These are phyloP conservation scores for Caenorhabditis wallacei DNA, from an alignment of 2,888 invertebrate genomes.

Conservation along the genomic window DNA sequence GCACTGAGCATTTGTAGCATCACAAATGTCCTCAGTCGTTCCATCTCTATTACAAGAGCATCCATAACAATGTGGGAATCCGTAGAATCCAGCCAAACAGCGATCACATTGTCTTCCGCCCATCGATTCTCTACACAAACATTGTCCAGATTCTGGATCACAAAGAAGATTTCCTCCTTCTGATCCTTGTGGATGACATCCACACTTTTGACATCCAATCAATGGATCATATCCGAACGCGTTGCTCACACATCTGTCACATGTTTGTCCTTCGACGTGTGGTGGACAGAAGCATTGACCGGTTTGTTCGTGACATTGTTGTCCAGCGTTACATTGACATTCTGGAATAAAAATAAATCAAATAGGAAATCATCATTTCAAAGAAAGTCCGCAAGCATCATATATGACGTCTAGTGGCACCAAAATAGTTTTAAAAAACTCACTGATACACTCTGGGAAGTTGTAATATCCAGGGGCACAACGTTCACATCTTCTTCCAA, in stretches of 20 bases:
- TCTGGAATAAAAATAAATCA: slow-evolving; percentile 78
- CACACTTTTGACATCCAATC: slow-evolving; percentile 96
- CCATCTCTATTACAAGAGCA: slow-evolving; percentile 85
- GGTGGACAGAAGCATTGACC: slow-evolving; percentile 95
- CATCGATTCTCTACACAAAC: slow-evolving; percentile 92
- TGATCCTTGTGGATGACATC: slow-evolving; percentile 92
- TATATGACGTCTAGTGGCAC: background rate
- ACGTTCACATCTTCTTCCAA: slow-evolving; percentile 90
- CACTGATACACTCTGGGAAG: slow-evolving; percentile 91
- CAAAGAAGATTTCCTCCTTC: slow-evolving; percentile 90
- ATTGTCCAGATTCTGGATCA: slow-evolving; percentile 91
- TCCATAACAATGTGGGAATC: slow-evolving; percentile 92
- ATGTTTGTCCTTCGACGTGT: slow-evolving; percentile 92
- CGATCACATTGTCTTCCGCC: slow-evolving; percentile 93
- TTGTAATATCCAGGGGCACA: slow-evolving; percentile 95
- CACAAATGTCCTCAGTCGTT: slow-evolving; percentile 92
- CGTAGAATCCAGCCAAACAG: slow-evolving; percentile 89
- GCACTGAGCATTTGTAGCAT: slow-evolving; percentile 89
- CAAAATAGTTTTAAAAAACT: slow-evolving; percentile 47
- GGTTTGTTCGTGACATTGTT: slow-evolving; percentile 92
- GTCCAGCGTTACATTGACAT: slow-evolving; percentile 88
- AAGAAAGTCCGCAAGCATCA: background rate
- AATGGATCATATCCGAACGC: slow-evolving; percentile 95
- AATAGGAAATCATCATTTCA: background rate
- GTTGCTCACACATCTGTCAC: slow-evolving; percentile 92